Base-by-base conservation (phyloP, 2,113 vertebrate genomes). In the Pluvianellus socialis region DNA sequence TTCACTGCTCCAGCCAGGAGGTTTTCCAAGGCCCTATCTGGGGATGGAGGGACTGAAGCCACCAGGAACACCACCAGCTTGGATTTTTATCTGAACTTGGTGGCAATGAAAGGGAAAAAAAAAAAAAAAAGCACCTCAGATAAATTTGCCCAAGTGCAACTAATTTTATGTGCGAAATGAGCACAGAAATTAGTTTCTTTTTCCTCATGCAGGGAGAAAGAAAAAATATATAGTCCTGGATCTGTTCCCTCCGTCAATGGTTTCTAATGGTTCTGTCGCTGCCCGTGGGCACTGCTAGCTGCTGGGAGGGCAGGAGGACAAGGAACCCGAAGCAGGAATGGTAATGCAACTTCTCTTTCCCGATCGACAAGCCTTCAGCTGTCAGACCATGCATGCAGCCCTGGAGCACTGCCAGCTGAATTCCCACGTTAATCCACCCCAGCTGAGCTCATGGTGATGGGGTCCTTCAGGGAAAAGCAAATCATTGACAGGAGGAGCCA, bases 361-460 rank as follows among this genome's bases (percentile, higher is more conserved):
- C 0, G 0, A 32, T 0, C 13, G 22, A 66, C 7, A 80, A 3
- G 1, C 20, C 58, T 65, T 1, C 3, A 66, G 53, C 35, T 91
- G 63, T 21, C 67, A 82, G 52, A 47, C 5, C 2, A 1, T 19
- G 35, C 58, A 11, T 4, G 2, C 47, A 85, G 42, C 24, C 19
- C 40, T 1, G 0, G 56, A 81, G 38, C 24, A 15, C 50, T 66
- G 70, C 55, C 65, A 90, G 74, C 56, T 32, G 67, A 61, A 77
- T 17, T 38, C 53, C 59, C 3, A 5, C 5, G 4, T 32, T 61
- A 72, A 23, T 45, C 70, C 52, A 53, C 14, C 66, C 19, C 0
- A 1, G 14, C 61, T 61, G 32, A 90, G 28, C 15, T 74, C 50
- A 55, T 1, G 0, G 2, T 3, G 28, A 27, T 42, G 65, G 26